phyloP scores from a whole-genome alignment of 2,888 invertebrate species.

The Archips xylosteana region DNA sequence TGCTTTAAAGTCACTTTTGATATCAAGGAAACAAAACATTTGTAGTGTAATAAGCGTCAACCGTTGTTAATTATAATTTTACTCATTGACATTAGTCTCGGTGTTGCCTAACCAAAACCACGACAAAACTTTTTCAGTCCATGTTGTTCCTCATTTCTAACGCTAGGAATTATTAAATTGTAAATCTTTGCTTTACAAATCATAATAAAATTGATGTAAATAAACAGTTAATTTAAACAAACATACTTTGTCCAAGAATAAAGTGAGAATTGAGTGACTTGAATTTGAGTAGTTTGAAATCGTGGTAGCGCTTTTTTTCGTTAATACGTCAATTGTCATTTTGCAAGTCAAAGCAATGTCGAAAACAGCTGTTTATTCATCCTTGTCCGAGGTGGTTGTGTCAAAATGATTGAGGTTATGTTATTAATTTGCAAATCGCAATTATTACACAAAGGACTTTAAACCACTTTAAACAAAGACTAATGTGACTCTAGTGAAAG shows the following conservation, averaged over 20 bases:
- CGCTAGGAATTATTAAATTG: too few species aligned
- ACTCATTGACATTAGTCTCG: conserved; percentile 1
- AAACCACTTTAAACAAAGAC: not conserved
- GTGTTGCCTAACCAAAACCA: conserved; percentile 1
- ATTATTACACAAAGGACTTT: not conserved
- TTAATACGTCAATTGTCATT: conserved; percentile 2
- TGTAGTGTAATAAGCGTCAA: not conserved
- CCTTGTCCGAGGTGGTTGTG: conserved; percentile 45
- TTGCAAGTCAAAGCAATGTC: conserved; percentile 32
- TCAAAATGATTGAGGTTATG: conserved; percentile 39
- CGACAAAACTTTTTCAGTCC: not conserved
- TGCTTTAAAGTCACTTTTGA: not conserved
- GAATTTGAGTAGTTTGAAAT: not conserved
- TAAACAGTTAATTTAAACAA: too few species aligned
- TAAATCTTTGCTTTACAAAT: too few species aligned
- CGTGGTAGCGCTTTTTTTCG: conserved; percentile 20
- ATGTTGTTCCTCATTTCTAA: too few species aligned
- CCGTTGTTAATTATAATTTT: not conserved
- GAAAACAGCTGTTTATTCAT: conserved; percentile 57
- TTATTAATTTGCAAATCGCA: conserved; percentile 35
- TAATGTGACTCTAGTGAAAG: conserved; percentile 25
- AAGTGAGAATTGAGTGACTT: conserved; percentile 26
- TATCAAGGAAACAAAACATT: not conserved
- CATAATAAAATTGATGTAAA: too few species aligned
- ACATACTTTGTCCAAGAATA: not conserved